These are phyloP conservation scores for Tolypeutes matacus DNA, from an alignment of 2,797 vertebrate genomes.

Conservation along the genomic window DNA sequence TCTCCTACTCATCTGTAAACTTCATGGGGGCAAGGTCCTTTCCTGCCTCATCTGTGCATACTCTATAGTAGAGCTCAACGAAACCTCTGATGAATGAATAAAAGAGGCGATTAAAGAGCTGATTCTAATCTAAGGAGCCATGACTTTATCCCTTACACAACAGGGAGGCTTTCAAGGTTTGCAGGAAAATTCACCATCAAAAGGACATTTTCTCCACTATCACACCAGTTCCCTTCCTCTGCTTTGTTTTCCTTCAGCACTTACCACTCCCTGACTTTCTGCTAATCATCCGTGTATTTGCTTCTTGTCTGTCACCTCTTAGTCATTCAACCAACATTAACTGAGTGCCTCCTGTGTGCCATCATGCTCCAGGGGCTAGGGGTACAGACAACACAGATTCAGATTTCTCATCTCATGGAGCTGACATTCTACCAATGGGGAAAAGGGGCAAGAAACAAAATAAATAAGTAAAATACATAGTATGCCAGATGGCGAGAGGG, in stretches of 20 bases:
- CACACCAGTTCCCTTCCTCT: neutral
- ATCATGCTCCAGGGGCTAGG: neutral
- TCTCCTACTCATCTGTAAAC: neutral
- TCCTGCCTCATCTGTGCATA: neutral
- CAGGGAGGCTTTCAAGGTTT: neutral
- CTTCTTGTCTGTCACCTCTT: slow-evolving; percentile 47
- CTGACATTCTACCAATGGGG: neutral
- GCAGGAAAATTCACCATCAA: neutral
- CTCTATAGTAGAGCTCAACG: neutral
- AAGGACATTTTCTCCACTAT: neutral
- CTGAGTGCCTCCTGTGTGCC: neutral
- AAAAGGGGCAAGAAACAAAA: neutral
- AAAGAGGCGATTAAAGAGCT: neutral
- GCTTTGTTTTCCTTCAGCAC: neutral
- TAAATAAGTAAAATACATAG: neutral
- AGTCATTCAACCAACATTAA: slow-evolving; percentile 45
- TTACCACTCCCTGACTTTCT: neutral
- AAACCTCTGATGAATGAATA: neutral
- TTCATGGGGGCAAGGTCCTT: neutral
- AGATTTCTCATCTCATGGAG: neutral
- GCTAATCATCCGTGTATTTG: neutral
- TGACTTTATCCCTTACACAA: neutral
- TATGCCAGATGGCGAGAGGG: neutral
- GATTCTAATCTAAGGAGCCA: neutral
- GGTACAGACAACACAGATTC: neutral